Conservation (phyloP, 2,888 invertebrate species). For the Cheilosia variabilis region DNA sequence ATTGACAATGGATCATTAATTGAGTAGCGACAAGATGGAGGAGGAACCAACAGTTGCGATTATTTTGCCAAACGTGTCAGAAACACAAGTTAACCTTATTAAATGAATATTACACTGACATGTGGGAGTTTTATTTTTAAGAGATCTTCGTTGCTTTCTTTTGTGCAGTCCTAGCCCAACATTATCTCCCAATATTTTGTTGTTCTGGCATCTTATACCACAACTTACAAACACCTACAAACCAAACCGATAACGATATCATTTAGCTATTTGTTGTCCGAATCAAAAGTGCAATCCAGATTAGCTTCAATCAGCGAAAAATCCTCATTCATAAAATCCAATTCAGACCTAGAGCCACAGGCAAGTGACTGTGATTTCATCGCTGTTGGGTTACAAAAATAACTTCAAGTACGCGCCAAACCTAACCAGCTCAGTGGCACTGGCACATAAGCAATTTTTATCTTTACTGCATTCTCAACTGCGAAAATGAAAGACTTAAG, state of each 20-base stretch:
- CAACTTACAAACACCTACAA: too few relatives aligned
- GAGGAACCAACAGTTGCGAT: too few relatives aligned
- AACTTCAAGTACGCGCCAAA: slow-evolving; percentile 47
- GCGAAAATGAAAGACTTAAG: slow-evolving; percentile 53
- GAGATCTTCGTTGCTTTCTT: too few relatives aligned
- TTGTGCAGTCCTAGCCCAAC: too few relatives aligned
- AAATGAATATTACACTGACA: too few relatives aligned
- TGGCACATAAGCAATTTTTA: slow-evolving; percentile 61
- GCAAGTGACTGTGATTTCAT: slow-evolving; percentile 40
- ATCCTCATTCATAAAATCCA: slow-evolving; percentile 6
- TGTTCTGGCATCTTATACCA: background rate
- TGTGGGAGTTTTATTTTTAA: too few relatives aligned
- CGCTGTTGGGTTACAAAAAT: slow-evolving; percentile 48
- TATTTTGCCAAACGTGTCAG: too few relatives aligned
- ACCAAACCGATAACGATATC: background rate
- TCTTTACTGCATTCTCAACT: slow-evolving; percentile 61
- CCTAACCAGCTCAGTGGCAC: slow-evolving; percentile 33
- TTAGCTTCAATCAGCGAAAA: slow-evolving; percentile 26
- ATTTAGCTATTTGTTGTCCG: background rate
- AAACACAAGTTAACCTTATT: too few relatives aligned
- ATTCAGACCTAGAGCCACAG: background rate
- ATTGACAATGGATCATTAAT: too few relatives aligned
- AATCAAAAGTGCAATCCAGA: slow-evolving; percentile 1
- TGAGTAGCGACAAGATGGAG: too few relatives aligned
- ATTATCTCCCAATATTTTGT: too few relatives aligned